A percentile compares a stretch with the other conserved stretches of the same genome.
These are phyloP conservation scores for Aspidiotus rigidus DNA, from an alignment of 2,888 invertebrate genomes.

Conservation along the genomic window DNA sequence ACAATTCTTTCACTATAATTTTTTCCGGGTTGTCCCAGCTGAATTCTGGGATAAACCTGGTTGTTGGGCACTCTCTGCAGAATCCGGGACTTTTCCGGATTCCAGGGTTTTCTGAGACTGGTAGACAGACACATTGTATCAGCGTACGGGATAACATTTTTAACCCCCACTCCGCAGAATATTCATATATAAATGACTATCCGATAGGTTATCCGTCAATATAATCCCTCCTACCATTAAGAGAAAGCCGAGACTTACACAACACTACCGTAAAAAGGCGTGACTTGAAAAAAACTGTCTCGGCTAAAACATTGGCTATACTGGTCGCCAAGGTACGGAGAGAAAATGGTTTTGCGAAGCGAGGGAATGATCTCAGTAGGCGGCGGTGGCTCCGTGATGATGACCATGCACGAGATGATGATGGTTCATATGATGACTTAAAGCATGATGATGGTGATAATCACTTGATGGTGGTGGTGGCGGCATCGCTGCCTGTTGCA, in stretches of 20 bases:
- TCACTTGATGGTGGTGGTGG: slow-evolving; percentile 58
- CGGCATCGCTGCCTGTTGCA: slow-evolving; percentile 48
- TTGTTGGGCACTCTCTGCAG: no score
- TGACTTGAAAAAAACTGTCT: neutral
- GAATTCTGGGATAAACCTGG: no score
- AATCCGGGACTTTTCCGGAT: no score
- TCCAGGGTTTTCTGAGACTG: no score
- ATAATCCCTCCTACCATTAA: no score
- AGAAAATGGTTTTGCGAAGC: slow-evolving; percentile 37
- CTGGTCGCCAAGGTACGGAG: slow-evolving; percentile 30
- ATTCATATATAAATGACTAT: no score
- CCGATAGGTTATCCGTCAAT: no score
- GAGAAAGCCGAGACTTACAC: neutral
- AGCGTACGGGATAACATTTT: no score
- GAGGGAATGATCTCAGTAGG: slow-evolving; percentile 53
- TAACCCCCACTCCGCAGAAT: no score
- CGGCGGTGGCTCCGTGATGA: slow-evolving; percentile 58
- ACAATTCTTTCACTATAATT: no score
- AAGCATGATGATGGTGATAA: slow-evolving; percentile 47
- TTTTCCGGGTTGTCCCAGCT: no score
- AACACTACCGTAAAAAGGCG: neutral
- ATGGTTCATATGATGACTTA: slow-evolving; percentile 39
- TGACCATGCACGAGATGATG: slow-evolving; percentile 56
- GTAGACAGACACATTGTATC: no score
- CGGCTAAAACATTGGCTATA: slow-evolving; percentile 14